Conservation (phyloP, 2,113 vertebrate species). For the Ciconia maguari region DNA sequence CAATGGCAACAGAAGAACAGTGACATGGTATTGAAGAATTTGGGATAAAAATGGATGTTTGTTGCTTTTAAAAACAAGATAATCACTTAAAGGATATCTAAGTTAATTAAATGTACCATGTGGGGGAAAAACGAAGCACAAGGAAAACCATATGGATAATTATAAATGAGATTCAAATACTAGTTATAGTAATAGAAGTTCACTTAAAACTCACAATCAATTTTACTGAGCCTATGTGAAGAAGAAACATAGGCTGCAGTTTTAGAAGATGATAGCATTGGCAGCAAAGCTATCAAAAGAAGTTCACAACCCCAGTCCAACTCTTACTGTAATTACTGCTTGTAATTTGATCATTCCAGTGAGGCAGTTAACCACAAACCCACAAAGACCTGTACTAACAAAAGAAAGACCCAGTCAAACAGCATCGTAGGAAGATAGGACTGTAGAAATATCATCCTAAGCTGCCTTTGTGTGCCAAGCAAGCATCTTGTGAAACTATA, state of each 20-base stretch:
- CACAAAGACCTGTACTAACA: neutral
- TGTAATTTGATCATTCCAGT: neutral
- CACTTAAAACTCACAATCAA: neutral
- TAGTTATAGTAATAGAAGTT: neutral
- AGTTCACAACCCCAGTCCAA: neutral
- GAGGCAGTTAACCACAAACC: neutral
- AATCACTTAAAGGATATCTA: neutral
- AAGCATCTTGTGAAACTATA: neutral
- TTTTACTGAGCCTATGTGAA: neutral
- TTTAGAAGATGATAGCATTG: neutral
- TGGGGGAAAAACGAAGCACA: neutral
- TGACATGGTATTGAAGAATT: neutral
- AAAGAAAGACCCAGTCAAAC: neutral
- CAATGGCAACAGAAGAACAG: neutral
- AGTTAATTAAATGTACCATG: neutral
- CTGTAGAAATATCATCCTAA: neutral
- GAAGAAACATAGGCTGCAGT: neutral
- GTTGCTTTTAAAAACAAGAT: neutral
- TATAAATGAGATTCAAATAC: neutral
- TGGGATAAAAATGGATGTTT: neutral
- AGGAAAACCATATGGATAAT: neutral
- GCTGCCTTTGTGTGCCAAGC: neutral
- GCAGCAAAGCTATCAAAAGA: neutral
- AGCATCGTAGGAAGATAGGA: fast-evolving
- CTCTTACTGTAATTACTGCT: neutral